These are phyloP conservation scores for Rhinichthys klamathensis DNA, from an alignment of 2,113 vertebrate genomes.

Conservation along the genomic window DNA sequence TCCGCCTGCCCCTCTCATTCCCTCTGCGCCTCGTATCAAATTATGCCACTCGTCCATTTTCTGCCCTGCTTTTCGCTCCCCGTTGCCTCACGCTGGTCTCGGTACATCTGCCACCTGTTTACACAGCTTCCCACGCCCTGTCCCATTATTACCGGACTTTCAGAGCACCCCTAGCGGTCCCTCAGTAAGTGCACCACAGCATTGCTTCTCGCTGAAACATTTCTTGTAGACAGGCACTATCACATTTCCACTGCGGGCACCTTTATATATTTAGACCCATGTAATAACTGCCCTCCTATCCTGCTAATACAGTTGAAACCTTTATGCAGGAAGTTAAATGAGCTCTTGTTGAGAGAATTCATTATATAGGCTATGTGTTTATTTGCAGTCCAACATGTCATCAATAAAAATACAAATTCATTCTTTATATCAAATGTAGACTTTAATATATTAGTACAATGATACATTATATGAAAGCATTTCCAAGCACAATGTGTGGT, in stretches of 20 bases:
- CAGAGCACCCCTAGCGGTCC: conserved; percentile 60
- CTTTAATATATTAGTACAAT: neutral
- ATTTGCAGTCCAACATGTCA: neutral
- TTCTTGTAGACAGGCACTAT: conserved; percentile 50
- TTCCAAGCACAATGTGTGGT: neutral
- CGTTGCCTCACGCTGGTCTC: conserved; percentile 48
- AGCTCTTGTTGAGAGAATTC: neutral
- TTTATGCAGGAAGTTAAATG: neutral
- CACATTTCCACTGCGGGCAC: conserved; percentile 38
- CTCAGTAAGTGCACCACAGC: conserved; percentile 25
- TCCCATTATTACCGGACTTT: conserved; percentile 60
- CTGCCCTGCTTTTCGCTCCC: conserved; percentile 45
- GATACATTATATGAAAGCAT: neutral
- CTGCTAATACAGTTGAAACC: neutral
- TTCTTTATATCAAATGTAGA: neutral
- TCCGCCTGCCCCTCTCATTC: conserved; percentile 59
- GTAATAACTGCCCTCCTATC: conserved; percentile 16
- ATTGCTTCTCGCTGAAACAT: conserved; percentile 45
- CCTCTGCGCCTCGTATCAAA: conserved; percentile 70
- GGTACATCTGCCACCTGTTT: conserved; percentile 75
- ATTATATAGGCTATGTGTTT: neutral
- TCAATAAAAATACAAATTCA: neutral
- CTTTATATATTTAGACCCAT: conserved; percentile 46
- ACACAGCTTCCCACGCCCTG: conserved; percentile 61
- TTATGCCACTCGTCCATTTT: conserved; percentile 76